Evolutionary conservation across 2,888 invertebrate species (phyloP), one percentile per base, ranked within the genome.

Genomic region (Erebia aethiops): DNA sequence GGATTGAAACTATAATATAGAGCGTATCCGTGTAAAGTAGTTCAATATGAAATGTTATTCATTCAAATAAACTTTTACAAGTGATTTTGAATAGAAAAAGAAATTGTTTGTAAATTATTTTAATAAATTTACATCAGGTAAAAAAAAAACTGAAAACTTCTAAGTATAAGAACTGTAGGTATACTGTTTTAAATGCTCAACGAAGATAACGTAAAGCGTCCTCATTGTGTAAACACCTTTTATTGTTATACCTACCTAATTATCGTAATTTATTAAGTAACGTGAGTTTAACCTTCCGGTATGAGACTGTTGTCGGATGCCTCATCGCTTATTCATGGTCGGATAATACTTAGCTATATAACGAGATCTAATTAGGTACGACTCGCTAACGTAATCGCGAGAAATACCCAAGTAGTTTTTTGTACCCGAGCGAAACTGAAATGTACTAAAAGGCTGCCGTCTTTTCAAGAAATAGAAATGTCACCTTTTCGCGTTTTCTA

Each of bases 281-380:
- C 21, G 21, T 62, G n/a, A n/a, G n/a, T 61, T 61, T 61, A 4
- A 14, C 46, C 60, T 49, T 62, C 49, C 62, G 62, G 49, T 62
- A 62, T 3, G 18, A 43, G 49, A n/a, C 16, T 49, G n/a, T 21
- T 49, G 62, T 21, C 14, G 49, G 49, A 49, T 62, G 18, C 21
- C 41, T 41, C 35, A 60, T 43, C 62, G 46, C 13, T 62, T 62
- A 43, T 61, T 5, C 46, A 43, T 18, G n/a, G 10, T 11, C 14
- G 9, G 60, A 16, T 60, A 46, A 14, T 46, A 46, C 21, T 9
- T 14, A 62, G 2, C 14, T 62, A 21, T 46, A 8, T 62, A 62
- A 62, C 13, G 62, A 62, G 49, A 61, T 46, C 62, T 62, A 26
- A 46, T 62, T 49, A n/a, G n/a, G n/a, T n/a, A 61, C 43, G 46